Percentiles rank a stretch among this genome's conserved stretches.
Conservation (phyloP, 1,140 invertebrate species). For the Drosophila nasuta region DNA sequence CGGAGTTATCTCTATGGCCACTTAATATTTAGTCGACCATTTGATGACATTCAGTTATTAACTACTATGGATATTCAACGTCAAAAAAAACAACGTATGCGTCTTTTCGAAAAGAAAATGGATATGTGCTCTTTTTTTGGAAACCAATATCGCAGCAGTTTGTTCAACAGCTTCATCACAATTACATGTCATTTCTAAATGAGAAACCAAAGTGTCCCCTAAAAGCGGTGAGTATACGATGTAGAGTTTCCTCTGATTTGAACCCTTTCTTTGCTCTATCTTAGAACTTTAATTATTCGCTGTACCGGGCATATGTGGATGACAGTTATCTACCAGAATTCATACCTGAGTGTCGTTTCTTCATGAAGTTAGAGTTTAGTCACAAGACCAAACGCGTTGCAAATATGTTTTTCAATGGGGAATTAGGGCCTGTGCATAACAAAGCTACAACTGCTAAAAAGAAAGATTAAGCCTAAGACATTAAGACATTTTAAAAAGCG, state of each 20-base stretch:
- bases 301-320: constrained; percentile 53
- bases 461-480: not conserved
- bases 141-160: constrained; percentile 63
- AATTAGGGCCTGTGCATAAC: constrained; percentile 3
- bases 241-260: not conserved
- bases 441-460: not conserved
- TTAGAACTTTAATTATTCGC: constrained; percentile 61
- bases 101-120: constrained; percentile 56
- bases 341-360: constrained; percentile 58
- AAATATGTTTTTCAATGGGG: constrained; percentile 43
- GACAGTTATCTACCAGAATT: constrained; percentile 60
- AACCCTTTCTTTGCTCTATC: not conserved
- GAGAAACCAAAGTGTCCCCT: constrained; percentile 45
- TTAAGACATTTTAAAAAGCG: no score
- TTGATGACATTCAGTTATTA: constrained; percentile 41
- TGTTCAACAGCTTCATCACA: constrained; percentile 42
- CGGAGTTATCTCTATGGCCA: constrained; percentile 64
- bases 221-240: constrained; percentile 44
- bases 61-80: constrained; percentile 50
- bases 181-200: constrained; percentile 50
- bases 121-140: constrained; percentile 52
- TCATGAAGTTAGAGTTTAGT: constrained; percentile 40
- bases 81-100: constrained; percentile 30
- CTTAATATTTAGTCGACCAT: constrained; percentile 28
- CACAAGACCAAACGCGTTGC: constrained; percentile 48